Percentiles rank a stretch among this genome's conserved stretches.
phyloP scores from a whole-genome alignment of 1,140 invertebrate species.

The Acromyrmex echinatior region DNA sequence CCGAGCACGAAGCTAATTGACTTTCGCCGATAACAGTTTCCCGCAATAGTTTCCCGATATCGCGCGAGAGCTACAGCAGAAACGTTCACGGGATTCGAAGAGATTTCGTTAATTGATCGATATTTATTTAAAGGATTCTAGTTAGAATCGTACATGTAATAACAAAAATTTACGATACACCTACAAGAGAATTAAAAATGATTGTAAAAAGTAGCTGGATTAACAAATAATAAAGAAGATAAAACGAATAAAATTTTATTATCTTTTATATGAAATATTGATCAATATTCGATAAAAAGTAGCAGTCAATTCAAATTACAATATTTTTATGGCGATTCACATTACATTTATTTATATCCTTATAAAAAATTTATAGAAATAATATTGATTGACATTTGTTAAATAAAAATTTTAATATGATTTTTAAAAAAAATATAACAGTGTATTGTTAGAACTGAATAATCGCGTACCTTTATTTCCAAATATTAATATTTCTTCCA shows the following conservation, averaged over 20 bases:
- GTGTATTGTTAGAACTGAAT: not conserved
- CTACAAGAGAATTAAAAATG: not conserved
- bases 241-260: too few species aligned
- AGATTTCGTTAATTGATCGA: conserved; percentile 56
- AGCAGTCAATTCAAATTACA: not conserved
- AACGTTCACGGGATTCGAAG: conserved; percentile 54
- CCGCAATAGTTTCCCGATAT: conserved; percentile 58
- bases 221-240: not conserved
- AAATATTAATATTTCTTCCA: too few species aligned
- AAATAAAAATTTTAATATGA: not conserved
- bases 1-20: conserved; percentile 55
- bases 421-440: not conserved
- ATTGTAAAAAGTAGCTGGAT: not conserved
- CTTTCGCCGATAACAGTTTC: conserved; percentile 59
- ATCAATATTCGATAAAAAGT: not conserved
- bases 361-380: not conserved
- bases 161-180: conserved; percentile 16
- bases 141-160: not conserved
- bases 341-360: not conserved
- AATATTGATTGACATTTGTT: not conserved
- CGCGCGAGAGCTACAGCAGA: not conserved
- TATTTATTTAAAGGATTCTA: conserved; percentile 53
- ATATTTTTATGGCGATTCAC: not conserved
- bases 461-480: too few species aligned
- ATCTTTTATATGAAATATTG: not conserved